A percentile compares a stretch with the other conserved stretches of the same genome.
Evolutionary conservation across 2,888 invertebrate species (phyloP).

Genomic region (Chrysopilus asiliformis): DNA sequence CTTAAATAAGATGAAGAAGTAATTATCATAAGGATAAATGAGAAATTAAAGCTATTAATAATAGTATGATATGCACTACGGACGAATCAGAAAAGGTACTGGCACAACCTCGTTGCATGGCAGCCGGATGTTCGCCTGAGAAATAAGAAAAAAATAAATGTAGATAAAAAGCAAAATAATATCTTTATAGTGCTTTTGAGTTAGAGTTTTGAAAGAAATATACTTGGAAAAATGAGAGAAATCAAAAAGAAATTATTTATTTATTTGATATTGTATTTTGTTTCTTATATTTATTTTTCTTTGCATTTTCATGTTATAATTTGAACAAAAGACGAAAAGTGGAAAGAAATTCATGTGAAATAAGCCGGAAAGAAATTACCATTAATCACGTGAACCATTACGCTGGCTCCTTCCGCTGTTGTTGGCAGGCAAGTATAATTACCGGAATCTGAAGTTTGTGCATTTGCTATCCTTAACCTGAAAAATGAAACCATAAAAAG

Average conservation of each 20-base stretch:
- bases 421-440: constrained; percentile 84
- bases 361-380: constrained; percentile 42
- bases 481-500: constrained; percentile 7
- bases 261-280: background rate
- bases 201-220: no score
- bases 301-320: no score
- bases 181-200: background rate
- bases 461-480: constrained; percentile 57
- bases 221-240: no score
- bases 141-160: background rate
- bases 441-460: constrained; percentile 64
- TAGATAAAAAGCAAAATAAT: background rate
- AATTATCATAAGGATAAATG: background rate
- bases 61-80: constrained; percentile 1
- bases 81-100: constrained; percentile 6
- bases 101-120: constrained; percentile 76
- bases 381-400: constrained; percentile 80
- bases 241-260: background rate
- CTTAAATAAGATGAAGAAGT: background rate
- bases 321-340: background rate
- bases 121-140: constrained; percentile 73
- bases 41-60: background rate
- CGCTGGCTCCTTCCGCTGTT: constrained; percentile 67
- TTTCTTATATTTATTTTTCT: background rate
- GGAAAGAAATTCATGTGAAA: background rate